Conservation (phyloP, 2,888 invertebrate genomes). For the Spodoptera littoralis region DNA sequence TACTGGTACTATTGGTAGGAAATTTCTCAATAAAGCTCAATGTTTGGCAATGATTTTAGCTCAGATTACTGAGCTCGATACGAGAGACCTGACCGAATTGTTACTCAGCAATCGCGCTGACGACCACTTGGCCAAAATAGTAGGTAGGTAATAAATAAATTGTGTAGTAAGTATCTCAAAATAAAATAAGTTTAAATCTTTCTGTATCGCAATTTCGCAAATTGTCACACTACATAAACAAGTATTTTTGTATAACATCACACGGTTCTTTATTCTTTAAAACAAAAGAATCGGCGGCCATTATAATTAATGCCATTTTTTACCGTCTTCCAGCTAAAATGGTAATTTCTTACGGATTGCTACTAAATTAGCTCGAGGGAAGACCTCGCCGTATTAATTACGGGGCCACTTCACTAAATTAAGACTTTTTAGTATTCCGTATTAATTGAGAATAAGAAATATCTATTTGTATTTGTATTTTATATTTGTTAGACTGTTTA, state of each 20-base stretch:
- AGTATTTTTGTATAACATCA: slow-evolving; percentile 10
- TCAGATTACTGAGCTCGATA: too few relatives aligned
- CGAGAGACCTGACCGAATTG: too few relatives aligned
- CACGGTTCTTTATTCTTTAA: slow-evolving; percentile 26
- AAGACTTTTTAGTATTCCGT: slow-evolving; percentile 47
- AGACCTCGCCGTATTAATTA: slow-evolving; percentile 48
- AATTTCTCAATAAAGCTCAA: too few relatives aligned
- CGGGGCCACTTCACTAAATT: slow-evolving; percentile 48
- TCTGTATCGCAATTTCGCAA: background rate
- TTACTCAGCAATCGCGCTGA: too few relatives aligned
- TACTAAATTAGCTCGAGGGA: slow-evolving; percentile 52
- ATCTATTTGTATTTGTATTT: background rate
- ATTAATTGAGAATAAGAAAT: slow-evolving; percentile 39
- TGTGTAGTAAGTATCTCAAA: background rate
- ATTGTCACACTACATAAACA: slow-evolving; percentile 20
- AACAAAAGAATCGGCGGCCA: slow-evolving; percentile 28
- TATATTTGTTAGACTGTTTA: too few relatives aligned
- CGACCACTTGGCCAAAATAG: too few relatives aligned
- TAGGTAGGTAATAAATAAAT: too few relatives aligned
- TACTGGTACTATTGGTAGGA: too few relatives aligned
- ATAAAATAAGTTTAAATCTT: background rate
- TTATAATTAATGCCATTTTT: slow-evolving; percentile 65
- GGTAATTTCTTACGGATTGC: slow-evolving; percentile 62
- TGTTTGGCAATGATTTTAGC: too few relatives aligned
- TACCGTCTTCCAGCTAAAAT: slow-evolving; percentile 56